Base-by-base conservation (phyloP, 2,113 vertebrate species). In the Tragelaphus imberbis region DNA sequence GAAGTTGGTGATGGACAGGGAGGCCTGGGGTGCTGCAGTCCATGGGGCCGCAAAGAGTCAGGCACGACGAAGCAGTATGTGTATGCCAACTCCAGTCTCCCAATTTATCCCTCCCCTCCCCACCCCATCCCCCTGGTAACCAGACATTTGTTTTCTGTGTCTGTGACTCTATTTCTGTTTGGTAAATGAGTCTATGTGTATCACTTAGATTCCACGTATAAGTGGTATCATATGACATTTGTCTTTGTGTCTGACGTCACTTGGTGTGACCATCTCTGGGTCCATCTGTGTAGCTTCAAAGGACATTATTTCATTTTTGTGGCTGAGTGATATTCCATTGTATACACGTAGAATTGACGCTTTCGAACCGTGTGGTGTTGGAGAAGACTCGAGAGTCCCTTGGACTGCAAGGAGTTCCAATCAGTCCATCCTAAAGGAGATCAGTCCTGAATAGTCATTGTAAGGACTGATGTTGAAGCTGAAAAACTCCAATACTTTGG, bases 21-120 rank as follows among this genome's bases (percentile, higher is more conserved):
- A 36, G 0, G n/a, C 65, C n/a, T 12, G 17, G 65, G 1, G 19
- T 1, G n/a, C 65, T 36, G 19, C 19, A 0, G n/a, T 3, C 65
- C 19, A 12, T 3, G 19, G n/a, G 17, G n/a, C 12, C 4, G 0
- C n/a, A 71, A 1, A 71, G n/a, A 71, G n/a, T 23, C 4, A 0
- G 65, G 1, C 17, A 71, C 0, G 2, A 21, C 65, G 5, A 21
- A 5, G n/a, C 17, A 2, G 17, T 11, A 23, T 36, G n/a, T 5
- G 9, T 12, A 23, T 11, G n/a, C 17, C 19, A 71, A 71, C n/a
- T 4, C n/a, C 65, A 36, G 65, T 6, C 65, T 71, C n/a, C n/a
- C n/a, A 36, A 6, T 71, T 71, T 23, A 71, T 23, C 17, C 17
- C 33, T 36, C 65, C 9, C 17, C 65, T 36, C 17, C n/a, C 2